Evolutionary conservation across 1,140 invertebrate species (phyloP).

Genomic region (Neodiprion virginianus): DNA sequence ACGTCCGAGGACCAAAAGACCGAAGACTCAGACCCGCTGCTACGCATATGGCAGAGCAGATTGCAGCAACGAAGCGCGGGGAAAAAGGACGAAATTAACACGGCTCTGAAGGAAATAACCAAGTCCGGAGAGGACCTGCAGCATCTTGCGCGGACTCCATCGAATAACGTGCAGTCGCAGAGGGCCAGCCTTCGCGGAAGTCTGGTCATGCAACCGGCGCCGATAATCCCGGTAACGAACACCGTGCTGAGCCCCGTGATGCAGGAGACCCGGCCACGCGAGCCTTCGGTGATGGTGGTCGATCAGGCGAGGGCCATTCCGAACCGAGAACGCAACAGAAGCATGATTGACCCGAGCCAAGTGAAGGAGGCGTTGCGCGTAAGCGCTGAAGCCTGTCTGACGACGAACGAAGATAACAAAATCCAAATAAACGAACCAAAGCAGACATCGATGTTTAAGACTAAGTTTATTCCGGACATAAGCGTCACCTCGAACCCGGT

Average conservation of each 20-base stretch:
- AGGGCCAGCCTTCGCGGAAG: constrained; percentile 46
- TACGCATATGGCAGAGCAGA: constrained; percentile 55
- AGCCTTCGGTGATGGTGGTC: constrained; percentile 39
- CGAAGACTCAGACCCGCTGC: constrained; percentile 44
- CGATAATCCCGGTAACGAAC: constrained; percentile 56
- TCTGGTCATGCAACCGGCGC: constrained; percentile 51
- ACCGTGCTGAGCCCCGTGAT: constrained; percentile 60
- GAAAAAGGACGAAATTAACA: constrained; percentile 38
- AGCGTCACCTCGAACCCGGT: constrained; percentile 45
- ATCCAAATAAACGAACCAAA: constrained; percentile 26
- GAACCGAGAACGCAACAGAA: constrained; percentile 56
- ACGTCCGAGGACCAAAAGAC: constrained; percentile 21
- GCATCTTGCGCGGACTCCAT: constrained; percentile 41
- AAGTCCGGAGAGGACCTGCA: constrained; percentile 59
- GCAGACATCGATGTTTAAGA: constrained; percentile 41
- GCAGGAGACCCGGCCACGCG: constrained; percentile 56
- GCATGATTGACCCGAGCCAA: constrained; percentile 63
- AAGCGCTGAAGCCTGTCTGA: background rate
- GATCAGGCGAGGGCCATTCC: constrained; percentile 51
- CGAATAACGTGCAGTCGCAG: constrained; percentile 27
- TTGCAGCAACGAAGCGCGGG: constrained; percentile 44
- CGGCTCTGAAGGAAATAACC: constrained; percentile 52
- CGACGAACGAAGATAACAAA: background rate
- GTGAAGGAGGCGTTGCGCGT: constrained; percentile 31
- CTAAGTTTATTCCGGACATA: constrained; percentile 58